These are phyloP conservation scores for Cynopterus sphinx DNA, from an alignment of 2,797 vertebrate species.

Conservation along the genomic window DNA sequence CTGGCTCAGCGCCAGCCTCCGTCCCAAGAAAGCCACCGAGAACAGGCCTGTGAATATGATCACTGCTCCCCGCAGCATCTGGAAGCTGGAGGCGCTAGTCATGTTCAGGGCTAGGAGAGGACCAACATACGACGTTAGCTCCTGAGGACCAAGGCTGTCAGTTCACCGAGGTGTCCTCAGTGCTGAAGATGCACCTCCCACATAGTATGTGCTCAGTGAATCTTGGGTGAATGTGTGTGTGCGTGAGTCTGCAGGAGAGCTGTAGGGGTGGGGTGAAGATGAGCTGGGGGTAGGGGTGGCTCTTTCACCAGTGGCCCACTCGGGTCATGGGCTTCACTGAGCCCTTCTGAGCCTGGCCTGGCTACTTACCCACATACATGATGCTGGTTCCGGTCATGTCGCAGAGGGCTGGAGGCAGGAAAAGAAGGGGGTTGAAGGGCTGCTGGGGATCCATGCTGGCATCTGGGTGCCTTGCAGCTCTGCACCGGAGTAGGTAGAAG, in stretches of 20 bases:
- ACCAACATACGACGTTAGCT: neutral
- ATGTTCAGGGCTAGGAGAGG: conserved; percentile 91
- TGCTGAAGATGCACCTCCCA: neutral
- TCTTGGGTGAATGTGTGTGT: neutral
- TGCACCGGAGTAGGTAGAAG: conserved; percentile 90
- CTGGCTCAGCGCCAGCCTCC: conserved; percentile 88
- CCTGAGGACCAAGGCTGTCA: neutral
- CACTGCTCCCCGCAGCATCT: conserved; percentile 96
- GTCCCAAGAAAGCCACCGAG: conserved; percentile 93
- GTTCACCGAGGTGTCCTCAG: neutral
- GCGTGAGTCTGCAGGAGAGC: neutral
- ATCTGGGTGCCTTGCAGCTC: conserved; percentile 83
- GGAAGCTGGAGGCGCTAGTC: conserved; percentile 98
- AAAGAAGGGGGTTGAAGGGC: conserved; percentile 92
- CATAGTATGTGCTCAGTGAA: neutral
- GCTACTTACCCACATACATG: conserved; percentile 94
- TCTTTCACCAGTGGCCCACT: neutral
- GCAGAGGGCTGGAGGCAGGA: conserved; percentile 94
- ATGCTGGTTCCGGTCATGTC: conserved; percentile 95
- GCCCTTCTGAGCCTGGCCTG: neutral
- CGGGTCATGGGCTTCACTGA: neutral
- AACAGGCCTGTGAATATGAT: conserved; percentile 96
- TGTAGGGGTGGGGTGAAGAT: neutral
- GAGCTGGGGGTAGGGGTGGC: neutral
- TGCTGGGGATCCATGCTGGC: conserved; percentile 85